Percentiles rank a stretch among this genome's conserved stretches.
Conservation (phyloP, 1,140 invertebrate species). For the Scylla paramamosain region DNA sequence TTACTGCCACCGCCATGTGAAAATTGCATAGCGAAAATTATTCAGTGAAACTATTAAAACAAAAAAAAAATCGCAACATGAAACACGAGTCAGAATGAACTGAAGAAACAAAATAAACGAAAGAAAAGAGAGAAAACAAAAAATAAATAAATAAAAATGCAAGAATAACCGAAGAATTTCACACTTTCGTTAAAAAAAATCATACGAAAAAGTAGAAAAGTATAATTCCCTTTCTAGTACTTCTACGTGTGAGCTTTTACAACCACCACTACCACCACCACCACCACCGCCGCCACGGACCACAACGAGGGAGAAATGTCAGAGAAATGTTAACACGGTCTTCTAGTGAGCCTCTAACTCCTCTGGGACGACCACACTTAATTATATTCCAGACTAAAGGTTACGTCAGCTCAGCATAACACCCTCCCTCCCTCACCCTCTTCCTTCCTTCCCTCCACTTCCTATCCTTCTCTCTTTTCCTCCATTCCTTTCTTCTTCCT, state of each 20-base stretch:
- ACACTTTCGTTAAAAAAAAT: too few species aligned
- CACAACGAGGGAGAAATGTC: background rate
- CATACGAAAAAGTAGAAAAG: too few species aligned
- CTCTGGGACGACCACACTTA: background rate
- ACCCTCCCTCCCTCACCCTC: background rate
- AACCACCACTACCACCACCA: background rate
- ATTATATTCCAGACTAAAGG: slow-evolving; percentile 23
- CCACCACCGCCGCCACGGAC: background rate
- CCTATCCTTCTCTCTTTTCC: background rate
- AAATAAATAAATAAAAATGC: background rate
- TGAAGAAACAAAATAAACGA: background rate
- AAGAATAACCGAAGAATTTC: too few species aligned
- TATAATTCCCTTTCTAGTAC: too few species aligned
- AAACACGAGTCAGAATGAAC: background rate
- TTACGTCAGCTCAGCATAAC: background rate
- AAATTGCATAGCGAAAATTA: too few species aligned
- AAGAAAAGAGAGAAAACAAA: background rate
- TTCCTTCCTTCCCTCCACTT: background rate
- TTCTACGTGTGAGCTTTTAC: background rate
- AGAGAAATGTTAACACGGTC: background rate
- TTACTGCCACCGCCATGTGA: too few species aligned
- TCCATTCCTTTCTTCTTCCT: background rate
- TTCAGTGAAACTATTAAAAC: too few species aligned
- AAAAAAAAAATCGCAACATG: too few species aligned
- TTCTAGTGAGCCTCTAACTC: background rate